Conservation (phyloP, 1,140 invertebrate genomes). For the Leptonema lineaticorne region DNA sequence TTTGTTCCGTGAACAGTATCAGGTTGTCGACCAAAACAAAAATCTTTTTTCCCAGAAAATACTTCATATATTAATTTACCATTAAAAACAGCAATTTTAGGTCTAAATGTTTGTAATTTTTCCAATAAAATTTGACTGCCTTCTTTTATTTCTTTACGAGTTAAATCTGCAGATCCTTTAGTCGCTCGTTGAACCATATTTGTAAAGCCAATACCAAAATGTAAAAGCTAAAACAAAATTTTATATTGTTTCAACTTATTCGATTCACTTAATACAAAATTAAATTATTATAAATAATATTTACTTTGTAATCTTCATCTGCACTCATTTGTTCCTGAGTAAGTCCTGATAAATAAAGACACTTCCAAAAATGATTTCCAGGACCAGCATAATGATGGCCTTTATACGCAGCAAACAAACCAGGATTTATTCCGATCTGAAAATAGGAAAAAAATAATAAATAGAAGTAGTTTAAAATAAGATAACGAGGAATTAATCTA, state of each 20-base stretch:
- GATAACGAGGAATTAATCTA: not conserved
- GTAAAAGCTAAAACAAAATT: constrained; percentile 62
- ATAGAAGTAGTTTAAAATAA: not conserved
- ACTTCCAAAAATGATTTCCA: constrained; percentile 99
- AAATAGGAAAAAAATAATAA: constrained; percentile 28
- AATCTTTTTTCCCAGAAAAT: constrained; percentile 96
- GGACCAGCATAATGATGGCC: constrained; percentile 98
- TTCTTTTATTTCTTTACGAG: constrained; percentile 95
- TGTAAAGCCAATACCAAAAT: constrained; percentile 95
- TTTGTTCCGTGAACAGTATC: constrained; percentile 90
- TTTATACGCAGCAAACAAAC: constrained; percentile 94
- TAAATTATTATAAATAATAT: not conserved
- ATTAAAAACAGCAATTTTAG: constrained; percentile 98
- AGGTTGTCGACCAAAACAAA: constrained; percentile 93
- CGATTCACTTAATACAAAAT: not conserved
- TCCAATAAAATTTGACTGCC: constrained; percentile 88
- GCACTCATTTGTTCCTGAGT: constrained; percentile 94
- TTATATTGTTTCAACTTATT: not conserved
- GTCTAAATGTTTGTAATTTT: constrained; percentile 89
- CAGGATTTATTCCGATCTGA: constrained; percentile 97
- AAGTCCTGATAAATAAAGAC: constrained; percentile 89
- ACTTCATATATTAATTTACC: constrained; percentile 98
- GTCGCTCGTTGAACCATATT: constrained; percentile 95
- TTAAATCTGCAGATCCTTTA: constrained; percentile 93
- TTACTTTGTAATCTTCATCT: constrained; percentile 89